phyloP scores from a whole-genome alignment of 53 echinoderm and acorn worm genomes.

The Holothuria leucospilota region DNA sequence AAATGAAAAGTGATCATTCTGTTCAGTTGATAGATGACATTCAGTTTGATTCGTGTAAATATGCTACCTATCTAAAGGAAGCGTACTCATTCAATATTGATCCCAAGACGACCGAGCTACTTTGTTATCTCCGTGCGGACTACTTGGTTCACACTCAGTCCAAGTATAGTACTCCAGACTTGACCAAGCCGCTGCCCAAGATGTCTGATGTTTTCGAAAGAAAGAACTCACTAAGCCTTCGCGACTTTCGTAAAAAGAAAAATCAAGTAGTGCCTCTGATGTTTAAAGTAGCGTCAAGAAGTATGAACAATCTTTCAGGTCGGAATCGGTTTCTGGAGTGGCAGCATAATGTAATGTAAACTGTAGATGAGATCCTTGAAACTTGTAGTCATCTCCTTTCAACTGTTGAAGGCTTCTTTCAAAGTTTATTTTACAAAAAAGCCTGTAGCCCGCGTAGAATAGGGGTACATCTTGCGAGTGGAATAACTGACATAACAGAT shows the following conservation, averaged over 20 bases:
- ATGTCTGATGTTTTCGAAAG: slow-evolving; percentile 4
- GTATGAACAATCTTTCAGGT: slow-evolving; percentile 25
- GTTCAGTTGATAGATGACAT: background rate
- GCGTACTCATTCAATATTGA: background rate
- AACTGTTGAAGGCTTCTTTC: too few species aligned
- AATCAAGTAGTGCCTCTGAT: slow-evolving; percentile 33
- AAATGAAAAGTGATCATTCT: background rate
- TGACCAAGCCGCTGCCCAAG: background rate
- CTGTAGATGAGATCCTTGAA: too few species aligned
- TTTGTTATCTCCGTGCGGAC: slow-evolving; percentile 23
- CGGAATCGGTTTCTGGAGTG: slow-evolving; percentile 25
- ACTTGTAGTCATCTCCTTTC: too few species aligned
- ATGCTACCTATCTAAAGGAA: slow-evolving; percentile 12
- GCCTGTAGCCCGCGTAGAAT: too few species aligned
- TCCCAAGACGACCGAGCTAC: background rate
- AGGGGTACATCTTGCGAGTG: too few species aligned
- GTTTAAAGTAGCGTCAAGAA: slow-evolving; percentile 19
- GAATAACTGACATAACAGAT: too few species aligned
- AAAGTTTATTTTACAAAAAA: too few species aligned
- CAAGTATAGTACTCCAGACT: background rate
- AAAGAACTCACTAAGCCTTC: background rate
- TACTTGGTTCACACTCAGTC: background rate
- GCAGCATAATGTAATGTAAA: background rate
- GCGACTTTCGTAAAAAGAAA: slow-evolving; percentile 22
- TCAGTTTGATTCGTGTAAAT: background rate